phyloP scores from a whole-genome alignment of 2,113 vertebrate species.

The Rousettus leschenaultii region DNA sequence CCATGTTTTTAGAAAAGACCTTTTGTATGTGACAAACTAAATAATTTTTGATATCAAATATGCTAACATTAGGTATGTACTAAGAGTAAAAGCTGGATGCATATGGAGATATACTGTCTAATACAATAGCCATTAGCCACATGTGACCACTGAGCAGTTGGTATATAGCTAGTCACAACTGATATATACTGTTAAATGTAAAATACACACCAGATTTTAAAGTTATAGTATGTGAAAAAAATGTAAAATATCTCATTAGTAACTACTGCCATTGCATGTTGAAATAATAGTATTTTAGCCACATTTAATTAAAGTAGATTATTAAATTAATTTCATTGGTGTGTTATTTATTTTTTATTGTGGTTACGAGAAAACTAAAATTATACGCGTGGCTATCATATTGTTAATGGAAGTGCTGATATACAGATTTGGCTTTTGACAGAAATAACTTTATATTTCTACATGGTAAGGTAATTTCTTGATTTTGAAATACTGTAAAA shows the following conservation, averaged over 20 bases:
- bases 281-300: not conserved
- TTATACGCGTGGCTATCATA: not conserved
- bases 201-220: not conserved
- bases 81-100: not conserved
- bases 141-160: not conserved
- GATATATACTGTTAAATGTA: not conserved
- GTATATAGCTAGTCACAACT: not conserved
- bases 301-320: not conserved
- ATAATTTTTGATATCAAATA: not conserved
- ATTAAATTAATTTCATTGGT: not conserved
- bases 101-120: not conserved
- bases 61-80: not conserved
- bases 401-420: not conserved
- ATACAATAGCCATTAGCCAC: not conserved
- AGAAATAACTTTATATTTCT: conserved; percentile 20
- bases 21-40: not conserved
- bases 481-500: not conserved
- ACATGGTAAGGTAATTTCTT: not conserved
- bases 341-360: not conserved
- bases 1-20: not conserved
- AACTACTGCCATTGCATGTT: not conserved
- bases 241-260: not conserved
- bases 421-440: not conserved
- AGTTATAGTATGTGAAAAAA: not conserved
- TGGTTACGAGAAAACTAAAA: not conserved